These are phyloP conservation scores for Meda fulgida DNA, from an alignment of 2,797 vertebrate species.

Conservation along the genomic window DNA sequence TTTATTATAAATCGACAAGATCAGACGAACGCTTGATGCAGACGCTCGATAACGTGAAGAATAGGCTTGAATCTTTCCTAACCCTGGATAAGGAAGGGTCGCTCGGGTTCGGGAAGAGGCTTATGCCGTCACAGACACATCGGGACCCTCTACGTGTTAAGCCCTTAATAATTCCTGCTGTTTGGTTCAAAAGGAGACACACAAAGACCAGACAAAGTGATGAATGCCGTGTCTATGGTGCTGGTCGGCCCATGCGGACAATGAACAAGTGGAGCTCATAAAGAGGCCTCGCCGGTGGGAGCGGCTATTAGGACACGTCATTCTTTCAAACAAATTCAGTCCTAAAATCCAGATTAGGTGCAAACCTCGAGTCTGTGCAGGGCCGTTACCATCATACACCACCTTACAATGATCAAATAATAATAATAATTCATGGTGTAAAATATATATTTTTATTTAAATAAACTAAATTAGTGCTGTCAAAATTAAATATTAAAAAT, in stretches of 20 bases:
- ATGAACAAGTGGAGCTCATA: conserved; percentile 44
- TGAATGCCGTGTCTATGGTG: conserved; percentile 68
- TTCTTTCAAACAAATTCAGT: conserved; percentile 18
- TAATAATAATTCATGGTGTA: not conserved
- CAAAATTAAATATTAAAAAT: no score
- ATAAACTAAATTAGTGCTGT: no score
- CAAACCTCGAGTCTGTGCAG: not conserved
- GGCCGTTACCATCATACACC: not conserved
- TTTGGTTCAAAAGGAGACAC: conserved; percentile 66
- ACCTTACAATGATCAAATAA: not conserved
- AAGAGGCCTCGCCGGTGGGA: conserved; percentile 49
- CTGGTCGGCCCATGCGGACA: conserved; percentile 54
- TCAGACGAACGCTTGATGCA: conserved; percentile 41
- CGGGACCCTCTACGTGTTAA: conserved; percentile 73
- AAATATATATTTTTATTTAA: not conserved
- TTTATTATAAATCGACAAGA: not conserved
- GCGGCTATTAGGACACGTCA: conserved; percentile 45
- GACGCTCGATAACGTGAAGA: not conserved
- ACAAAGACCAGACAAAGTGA: conserved; percentile 74
- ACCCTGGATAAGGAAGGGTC: conserved; percentile 24
- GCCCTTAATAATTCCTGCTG: conserved; percentile 79
- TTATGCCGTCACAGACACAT: conserved; percentile 77
- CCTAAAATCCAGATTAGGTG: conserved; percentile 31
- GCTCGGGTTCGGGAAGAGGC: conserved; percentile 71
- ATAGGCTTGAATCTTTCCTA: not conserved